A percentile compares a stretch with the other conserved stretches of the same genome.
phyloP scores from a whole-genome alignment of 2,797 vertebrate species.

The Tinamus major region DNA sequence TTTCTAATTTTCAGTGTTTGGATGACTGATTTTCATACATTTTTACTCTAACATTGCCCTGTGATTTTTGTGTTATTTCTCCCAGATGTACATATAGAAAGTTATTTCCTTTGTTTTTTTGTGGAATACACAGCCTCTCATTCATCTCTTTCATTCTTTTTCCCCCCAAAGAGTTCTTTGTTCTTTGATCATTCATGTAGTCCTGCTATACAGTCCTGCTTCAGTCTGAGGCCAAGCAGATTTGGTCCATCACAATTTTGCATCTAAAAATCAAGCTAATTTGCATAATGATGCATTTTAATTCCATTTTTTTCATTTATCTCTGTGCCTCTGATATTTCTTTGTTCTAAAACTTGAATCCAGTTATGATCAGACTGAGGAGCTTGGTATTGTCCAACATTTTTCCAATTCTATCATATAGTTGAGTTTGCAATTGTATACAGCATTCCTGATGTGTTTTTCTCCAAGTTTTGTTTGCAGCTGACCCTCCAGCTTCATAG shows the following conservation, averaged over 20 bases:
- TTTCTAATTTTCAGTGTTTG: background rate
- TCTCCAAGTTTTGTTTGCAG: background rate
- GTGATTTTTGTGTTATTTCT: background rate
- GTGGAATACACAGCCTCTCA: background rate
- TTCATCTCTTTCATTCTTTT: background rate
- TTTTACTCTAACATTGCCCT: background rate
- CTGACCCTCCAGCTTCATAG: background rate
- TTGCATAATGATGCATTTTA: background rate
- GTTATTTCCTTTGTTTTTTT: background rate
- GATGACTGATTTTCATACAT: background rate
- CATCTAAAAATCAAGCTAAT: background rate
- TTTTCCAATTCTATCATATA: background rate
- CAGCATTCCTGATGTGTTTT: background rate
- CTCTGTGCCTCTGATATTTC: background rate
- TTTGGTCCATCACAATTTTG: background rate
- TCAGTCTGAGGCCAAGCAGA: background rate
- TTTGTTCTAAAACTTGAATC: background rate
- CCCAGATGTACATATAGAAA: background rate
- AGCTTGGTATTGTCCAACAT: background rate
- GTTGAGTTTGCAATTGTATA: background rate
- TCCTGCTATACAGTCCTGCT: background rate
- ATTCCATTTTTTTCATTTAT: background rate
- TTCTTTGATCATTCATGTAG: background rate
- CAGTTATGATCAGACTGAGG: background rate
- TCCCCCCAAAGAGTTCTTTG: background rate